phyloP scores from a whole-genome alignment of 1,140 invertebrate genomes.

The Venustaconcha ellipsiformis region DNA sequence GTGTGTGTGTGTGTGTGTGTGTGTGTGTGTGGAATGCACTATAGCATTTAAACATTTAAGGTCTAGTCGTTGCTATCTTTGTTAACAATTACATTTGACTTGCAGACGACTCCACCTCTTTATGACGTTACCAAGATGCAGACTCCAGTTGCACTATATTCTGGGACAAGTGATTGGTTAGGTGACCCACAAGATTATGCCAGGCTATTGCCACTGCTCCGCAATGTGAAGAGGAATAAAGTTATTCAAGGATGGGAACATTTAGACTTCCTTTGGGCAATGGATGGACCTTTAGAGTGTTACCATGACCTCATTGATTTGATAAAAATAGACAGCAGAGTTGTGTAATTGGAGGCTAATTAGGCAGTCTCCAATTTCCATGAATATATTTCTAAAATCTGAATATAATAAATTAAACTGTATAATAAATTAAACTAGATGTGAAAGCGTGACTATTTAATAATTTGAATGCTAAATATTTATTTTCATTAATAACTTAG shows the following conservation, averaged over 20 bases:
- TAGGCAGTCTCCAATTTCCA: too few relatives aligned
- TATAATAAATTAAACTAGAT: too few relatives aligned
- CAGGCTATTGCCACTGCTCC: constrained; percentile 68
- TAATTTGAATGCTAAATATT: too few relatives aligned
- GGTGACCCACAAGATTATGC: constrained; percentile 72
- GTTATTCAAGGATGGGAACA: constrained; percentile 59
- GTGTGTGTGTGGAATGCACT: too few relatives aligned
- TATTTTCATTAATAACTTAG: too few relatives aligned
- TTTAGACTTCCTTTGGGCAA: constrained; percentile 67
- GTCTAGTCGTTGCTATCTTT: too few relatives aligned
- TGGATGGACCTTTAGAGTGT: constrained; percentile 47
- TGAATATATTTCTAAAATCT: too few relatives aligned
- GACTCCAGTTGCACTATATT: constrained; percentile 77
- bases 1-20: too few relatives aligned
- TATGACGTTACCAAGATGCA: constrained; percentile 76
- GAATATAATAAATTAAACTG: too few relatives aligned
- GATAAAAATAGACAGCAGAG: neutral
- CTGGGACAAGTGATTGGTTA: constrained; percentile 79
- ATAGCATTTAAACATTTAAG: too few relatives aligned
- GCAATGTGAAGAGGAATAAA: constrained; percentile 32
- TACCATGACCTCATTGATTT: constrained; percentile 51
- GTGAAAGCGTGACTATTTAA: too few relatives aligned
- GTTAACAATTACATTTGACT: neutral
- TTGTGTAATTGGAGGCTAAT: too few relatives aligned
- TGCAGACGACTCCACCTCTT: constrained; percentile 73